Conservation (phyloP, 1,140 invertebrate species). For the Ephestia elutella region DNA sequence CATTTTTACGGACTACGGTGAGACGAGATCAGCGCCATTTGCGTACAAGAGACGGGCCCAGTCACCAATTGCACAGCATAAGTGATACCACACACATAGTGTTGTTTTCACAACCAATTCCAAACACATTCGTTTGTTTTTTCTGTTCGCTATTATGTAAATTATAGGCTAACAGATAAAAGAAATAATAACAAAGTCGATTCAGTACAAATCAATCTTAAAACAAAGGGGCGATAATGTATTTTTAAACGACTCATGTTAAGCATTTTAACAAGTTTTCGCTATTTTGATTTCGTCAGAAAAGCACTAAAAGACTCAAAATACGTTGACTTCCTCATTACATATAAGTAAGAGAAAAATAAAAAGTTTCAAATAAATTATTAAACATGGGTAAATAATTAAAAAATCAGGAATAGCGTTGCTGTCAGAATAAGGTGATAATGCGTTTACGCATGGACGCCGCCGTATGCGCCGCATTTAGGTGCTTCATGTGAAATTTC, state of each 20-base stretch:
- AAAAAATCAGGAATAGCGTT: too few relatives aligned
- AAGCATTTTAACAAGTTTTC: slow-evolving; percentile 10
- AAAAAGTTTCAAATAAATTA: neutral
- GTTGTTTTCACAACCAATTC: neutral
- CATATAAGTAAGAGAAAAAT: too few relatives aligned
- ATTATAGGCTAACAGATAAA: neutral
- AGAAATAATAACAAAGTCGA: neutral
- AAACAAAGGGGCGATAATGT: slow-evolving; percentile 1
- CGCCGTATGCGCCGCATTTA: too few relatives aligned
- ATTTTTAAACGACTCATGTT: neutral
- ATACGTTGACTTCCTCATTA: slow-evolving; percentile 13
- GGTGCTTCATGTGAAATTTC: too few relatives aligned
- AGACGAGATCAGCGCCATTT: neutral
- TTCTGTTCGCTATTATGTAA: neutral
- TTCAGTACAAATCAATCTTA: neutral
- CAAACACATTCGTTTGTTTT: neutral
- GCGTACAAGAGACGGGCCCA: neutral
- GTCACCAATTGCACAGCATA: neutral
- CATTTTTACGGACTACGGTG: too few relatives aligned
- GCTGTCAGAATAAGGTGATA: too few relatives aligned
- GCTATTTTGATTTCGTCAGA: slow-evolving; percentile 21
- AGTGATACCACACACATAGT: neutral
- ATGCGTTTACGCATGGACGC: too few relatives aligned
- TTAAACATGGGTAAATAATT: neutral
- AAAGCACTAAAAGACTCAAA: slow-evolving; percentile 32